Evolutionary conservation across 1,140 invertebrate genomes (phyloP).

Genomic region (Drosophila pectinifera): DNA sequence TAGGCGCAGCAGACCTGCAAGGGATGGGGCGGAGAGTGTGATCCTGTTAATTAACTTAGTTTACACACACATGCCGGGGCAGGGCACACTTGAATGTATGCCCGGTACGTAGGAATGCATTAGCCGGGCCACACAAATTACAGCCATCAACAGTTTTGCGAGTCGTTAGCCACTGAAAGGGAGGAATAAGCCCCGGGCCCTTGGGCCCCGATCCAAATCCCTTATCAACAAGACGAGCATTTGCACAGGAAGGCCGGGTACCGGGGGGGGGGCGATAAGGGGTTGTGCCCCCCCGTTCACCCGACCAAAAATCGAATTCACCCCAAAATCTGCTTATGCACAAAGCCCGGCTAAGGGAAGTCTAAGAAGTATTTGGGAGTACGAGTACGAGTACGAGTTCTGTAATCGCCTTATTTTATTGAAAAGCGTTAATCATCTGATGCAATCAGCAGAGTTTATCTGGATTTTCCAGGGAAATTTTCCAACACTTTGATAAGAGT

Average conservation of each 20-base stretch:
- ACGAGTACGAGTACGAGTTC: not conserved
- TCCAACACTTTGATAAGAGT: not conserved
- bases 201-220: constrained; percentile 26
- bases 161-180: constrained; percentile 58
- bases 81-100: not conserved
- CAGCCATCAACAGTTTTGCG: constrained; percentile 66
- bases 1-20: constrained; percentile 92
- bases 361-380: too few relatives aligned
- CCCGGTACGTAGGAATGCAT: constrained; percentile 5
- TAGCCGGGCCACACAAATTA: constrained; percentile 57
- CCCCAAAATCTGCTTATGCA: constrained; percentile 31
- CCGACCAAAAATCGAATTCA: constrained; percentile 36
- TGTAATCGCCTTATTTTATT: constrained; percentile 27
- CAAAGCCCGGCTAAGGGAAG: constrained; percentile 4
- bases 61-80: constrained; percentile 4
- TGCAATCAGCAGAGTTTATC: constrained; percentile 8
- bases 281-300: constrained; percentile 23
- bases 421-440: constrained; percentile 19
- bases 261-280: constrained; percentile 15
- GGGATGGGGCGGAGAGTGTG: constrained; percentile 5
- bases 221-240: constrained; percentile 54
- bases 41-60: constrained; percentile 67
- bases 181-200: constrained; percentile 24
- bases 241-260: constrained; percentile 53
- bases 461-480: constrained; percentile 1